These are phyloP conservation scores for Drosophila yooni DNA, from an alignment of 2,888 invertebrate genomes.

Conservation along the genomic window DNA sequence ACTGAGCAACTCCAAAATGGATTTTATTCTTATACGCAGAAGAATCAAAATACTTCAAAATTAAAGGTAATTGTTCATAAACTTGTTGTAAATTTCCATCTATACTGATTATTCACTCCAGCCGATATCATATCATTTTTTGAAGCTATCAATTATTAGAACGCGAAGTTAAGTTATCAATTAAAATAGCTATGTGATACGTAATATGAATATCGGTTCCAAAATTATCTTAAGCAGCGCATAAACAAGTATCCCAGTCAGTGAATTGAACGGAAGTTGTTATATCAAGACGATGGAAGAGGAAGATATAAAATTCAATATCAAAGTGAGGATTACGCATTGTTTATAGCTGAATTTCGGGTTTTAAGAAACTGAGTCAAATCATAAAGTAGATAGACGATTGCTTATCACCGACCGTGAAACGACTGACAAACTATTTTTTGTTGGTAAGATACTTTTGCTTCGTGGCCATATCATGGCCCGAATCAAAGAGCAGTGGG, in stretches of 20 bases:
- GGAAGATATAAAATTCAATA: background rate
- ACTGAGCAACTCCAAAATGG: background rate
- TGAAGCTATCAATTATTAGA: slow-evolving; percentile 20
- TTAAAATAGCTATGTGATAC: slow-evolving; percentile 2
- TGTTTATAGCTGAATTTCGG: background rate
- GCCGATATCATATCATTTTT: slow-evolving; percentile 8
- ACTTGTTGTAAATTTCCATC: background rate
- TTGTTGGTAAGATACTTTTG: slow-evolving; percentile 16
- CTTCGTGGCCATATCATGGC: slow-evolving; percentile 15
- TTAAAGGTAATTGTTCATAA: background rate
- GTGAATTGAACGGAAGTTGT: background rate
- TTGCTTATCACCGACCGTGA: slow-evolving; percentile 48
- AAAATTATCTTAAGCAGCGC: background rate
- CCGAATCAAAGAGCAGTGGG: slow-evolving; percentile 31
- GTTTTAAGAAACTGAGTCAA: slow-evolving; percentile 29
- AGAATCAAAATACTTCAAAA: background rate
- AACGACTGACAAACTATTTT: slow-evolving; percentile 15
- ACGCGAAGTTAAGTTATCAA: slow-evolving; percentile 20
- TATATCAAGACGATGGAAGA: background rate
- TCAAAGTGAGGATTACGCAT: background rate
- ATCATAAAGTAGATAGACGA: slow-evolving; percentile 23
- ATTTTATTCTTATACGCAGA: background rate
- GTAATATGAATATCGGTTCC: background rate
- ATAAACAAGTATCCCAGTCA: background rate
- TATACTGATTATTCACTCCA: background rate